Base-by-base conservation (phyloP, 1,140 invertebrate species). In the Oncopeltus fasciatus region DNA sequence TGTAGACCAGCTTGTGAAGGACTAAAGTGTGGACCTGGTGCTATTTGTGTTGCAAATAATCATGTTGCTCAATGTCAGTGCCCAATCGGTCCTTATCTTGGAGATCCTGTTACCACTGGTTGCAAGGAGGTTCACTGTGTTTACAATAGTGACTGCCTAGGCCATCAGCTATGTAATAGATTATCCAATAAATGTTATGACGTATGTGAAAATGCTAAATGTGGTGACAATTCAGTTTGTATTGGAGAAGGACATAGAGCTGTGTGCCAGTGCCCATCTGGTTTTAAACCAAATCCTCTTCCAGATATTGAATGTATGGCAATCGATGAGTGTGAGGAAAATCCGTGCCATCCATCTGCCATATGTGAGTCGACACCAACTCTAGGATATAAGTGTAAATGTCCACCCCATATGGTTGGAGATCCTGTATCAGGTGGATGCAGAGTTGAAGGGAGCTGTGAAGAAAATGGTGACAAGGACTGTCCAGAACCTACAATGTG, bases 1-100 rank as follows among this genome's bases (percentile, higher is more conserved):
- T 93, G 90, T 71, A 73, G 81, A 59, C 76, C 84, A 1, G 88
- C 88, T 57, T 95, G 91, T 71, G 80, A 85, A 58, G 77, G 78
- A 18, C 69, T 87, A 2, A 77, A 77, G 43, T 95, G 91, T 72
- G 91, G 91, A 5, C 87, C 89, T 0, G 84, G 87, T 66, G 88
- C 90, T 20, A 75, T 92, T 14, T 92, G 89, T 68, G 78, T 91
- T 16, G 87, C 88, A 2, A 88, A 91, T 66, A 92, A 92, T 72
- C 90, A 93, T 70, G 84, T 84, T 3, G 85, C 88, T 0, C 85
- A 89, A 70, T 95, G 90, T 69, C 86, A 90, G 70, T 94, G 90
- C 71, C 90, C 90, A 8, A 82, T 83, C 4, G 90, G 90, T 16
- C 80, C 85, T 0, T 79, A 82, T 70, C 83, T 86, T 8, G 91